Percentiles rank a stretch among this genome's conserved stretches.
These are phyloP conservation scores for Brachynemurus nebulosus DNA, from an alignment of 2,888 invertebrate genomes.

Conservation along the genomic window DNA sequence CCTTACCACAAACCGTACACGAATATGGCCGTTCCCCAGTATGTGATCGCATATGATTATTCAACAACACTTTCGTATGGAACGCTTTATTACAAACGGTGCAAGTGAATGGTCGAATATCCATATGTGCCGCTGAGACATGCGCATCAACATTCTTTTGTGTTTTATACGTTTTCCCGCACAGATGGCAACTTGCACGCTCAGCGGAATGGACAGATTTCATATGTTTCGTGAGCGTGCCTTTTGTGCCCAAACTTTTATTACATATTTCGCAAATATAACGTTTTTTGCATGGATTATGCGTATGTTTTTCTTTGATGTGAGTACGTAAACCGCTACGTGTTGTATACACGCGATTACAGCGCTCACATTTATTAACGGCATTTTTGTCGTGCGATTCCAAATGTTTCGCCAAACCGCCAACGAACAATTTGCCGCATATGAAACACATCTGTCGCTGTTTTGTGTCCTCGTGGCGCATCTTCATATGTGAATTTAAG, in stretches of 20 bases:
- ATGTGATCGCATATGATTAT: conserved; percentile 1
- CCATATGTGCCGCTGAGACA: background rate
- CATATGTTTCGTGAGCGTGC: background rate
- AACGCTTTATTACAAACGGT: background rate
- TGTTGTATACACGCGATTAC: background rate
- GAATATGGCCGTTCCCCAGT: conserved; percentile 1
- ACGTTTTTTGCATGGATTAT: background rate
- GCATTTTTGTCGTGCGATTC: background rate
- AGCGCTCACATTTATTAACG: background rate
- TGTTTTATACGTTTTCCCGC: conserved; percentile 4
- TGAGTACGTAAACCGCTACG: background rate
- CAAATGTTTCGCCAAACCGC: background rate
- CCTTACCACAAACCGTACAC: background rate
- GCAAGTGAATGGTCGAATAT: conserved; percentile 1
- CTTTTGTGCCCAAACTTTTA: background rate
- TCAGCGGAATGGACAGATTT: background rate
- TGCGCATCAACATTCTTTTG: background rate
- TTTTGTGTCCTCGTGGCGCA: background rate
- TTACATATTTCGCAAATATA: background rate
- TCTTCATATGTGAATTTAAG: background rate
- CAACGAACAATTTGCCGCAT: background rate
- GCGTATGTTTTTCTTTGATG: background rate
- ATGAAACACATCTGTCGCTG: background rate
- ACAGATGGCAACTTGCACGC: background rate
- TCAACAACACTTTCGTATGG: background rate